Conservation (phyloP, 2,888 invertebrate genomes). For the Antheraea yamamai region DNA sequence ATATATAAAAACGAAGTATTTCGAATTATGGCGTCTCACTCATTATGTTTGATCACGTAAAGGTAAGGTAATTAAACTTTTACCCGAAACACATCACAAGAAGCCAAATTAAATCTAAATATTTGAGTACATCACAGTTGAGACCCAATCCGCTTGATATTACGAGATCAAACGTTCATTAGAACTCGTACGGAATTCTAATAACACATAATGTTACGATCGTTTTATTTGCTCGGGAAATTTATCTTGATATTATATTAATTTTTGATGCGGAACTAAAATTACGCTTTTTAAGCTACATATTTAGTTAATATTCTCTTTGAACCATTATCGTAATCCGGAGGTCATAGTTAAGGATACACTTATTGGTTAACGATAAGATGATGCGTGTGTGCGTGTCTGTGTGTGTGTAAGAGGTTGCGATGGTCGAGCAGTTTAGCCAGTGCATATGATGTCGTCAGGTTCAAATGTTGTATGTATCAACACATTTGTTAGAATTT, state of each 20-base stretch:
- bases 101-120: conserved; percentile 25
- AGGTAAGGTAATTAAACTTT: conserved; percentile 22
- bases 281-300: conserved; percentile 24
- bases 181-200: conserved; percentile 57
- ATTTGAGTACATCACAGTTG: conserved; percentile 25
- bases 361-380: no score
- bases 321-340: not conserved
- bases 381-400: no score
- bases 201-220: conserved; percentile 48
- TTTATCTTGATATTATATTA: conserved; percentile 28
- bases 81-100: conserved; percentile 17
- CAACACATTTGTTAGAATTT: no score
- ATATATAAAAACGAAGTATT: not conserved
- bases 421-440: no score
- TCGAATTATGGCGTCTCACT: conserved; percentile 1
- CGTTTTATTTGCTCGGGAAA: conserved; percentile 41
- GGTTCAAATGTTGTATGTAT: no score
- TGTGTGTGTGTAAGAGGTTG: no score
- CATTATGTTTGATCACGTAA: conserved; percentile 14
- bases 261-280: conserved; percentile 29
- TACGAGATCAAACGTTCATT: conserved; percentile 51
- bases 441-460: no score
- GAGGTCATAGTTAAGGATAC: not conserved
- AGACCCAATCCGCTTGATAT: conserved; percentile 23
- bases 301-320: not conserved